Percentiles rank a stretch among this genome's conserved stretches.
Conservation (phyloP, 2,888 invertebrate genomes). For the Ochropleura plecta region DNA sequence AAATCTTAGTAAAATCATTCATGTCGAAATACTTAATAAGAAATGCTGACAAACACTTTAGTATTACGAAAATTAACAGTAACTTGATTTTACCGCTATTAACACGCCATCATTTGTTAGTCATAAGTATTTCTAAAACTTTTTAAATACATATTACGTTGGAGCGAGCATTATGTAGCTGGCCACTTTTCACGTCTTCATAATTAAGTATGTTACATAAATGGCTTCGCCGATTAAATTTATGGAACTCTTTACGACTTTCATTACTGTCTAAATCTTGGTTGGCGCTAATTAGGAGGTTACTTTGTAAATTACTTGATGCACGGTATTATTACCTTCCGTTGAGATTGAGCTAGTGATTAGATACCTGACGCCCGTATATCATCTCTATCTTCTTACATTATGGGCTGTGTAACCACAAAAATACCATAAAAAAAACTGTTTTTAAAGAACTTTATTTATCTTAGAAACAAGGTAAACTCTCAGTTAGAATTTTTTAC, state of each 20-base stretch:
- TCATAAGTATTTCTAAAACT: too few relatives aligned
- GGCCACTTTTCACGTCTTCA: constrained; percentile 5
- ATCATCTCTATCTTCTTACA: background rate
- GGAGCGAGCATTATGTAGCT: background rate
- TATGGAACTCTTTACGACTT: constrained; percentile 45
- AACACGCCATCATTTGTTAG: too few relatives aligned
- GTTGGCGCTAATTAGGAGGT: constrained; percentile 47
- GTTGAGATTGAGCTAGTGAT: constrained; percentile 30
- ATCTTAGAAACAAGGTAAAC: background rate
- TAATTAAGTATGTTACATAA: constrained; percentile 27
- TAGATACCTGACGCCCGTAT: constrained; percentile 19
- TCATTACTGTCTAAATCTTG: constrained; percentile 42
- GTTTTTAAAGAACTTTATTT: background rate
- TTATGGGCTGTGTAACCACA: background rate
- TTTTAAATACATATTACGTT: too few relatives aligned
- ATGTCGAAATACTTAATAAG: too few relatives aligned
- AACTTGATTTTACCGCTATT: too few relatives aligned
- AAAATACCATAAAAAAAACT: background rate
- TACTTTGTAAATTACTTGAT: constrained; percentile 46
- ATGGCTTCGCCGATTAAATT: constrained; percentile 41
- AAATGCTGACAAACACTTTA: too few relatives aligned
- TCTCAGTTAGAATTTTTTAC: background rate
- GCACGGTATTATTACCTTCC: constrained; percentile 28
- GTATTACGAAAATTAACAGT: too few relatives aligned
- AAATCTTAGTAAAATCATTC: too few relatives aligned